A percentile compares a stretch with the other conserved stretches of the same genome.
These are phyloP conservation scores for Trachops cirrhosus DNA, from an alignment of 2,797 vertebrate genomes.

Conservation along the genomic window DNA sequence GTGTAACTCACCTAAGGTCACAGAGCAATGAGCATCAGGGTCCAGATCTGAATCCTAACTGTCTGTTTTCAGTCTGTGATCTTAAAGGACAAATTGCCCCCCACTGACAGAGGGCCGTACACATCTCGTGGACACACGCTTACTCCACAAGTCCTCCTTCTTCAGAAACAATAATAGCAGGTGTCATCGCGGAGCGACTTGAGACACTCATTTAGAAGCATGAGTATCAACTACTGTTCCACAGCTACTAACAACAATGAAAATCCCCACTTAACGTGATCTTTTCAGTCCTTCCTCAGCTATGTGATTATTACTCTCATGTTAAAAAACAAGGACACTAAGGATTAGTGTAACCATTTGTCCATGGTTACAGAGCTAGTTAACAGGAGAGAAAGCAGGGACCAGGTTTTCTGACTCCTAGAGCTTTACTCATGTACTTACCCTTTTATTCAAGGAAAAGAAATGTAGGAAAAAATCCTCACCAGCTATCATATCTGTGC, in stretches of 20 bases:
- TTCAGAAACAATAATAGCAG: background rate
- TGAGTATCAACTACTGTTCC: background rate
- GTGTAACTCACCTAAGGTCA: background rate
- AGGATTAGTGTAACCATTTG: background rate
- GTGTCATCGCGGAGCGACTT: background rate
- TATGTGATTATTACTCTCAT: too few species aligned
- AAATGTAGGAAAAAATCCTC: background rate
- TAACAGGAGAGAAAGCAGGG: background rate
- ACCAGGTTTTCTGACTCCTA: background rate
- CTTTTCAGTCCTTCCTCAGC: background rate
- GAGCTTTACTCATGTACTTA: background rate
- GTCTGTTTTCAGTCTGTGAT: background rate
- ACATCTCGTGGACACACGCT: background rate
- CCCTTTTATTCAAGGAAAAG: background rate
- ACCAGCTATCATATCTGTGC: background rate
- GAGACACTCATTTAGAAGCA: background rate
- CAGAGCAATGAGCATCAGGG: background rate
- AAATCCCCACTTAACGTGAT: background rate
- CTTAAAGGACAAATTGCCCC: background rate
- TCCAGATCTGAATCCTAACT: background rate
- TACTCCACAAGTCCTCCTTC: background rate
- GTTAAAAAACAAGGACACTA: background rate
- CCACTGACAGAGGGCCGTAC: background rate
- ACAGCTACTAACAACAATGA: background rate
- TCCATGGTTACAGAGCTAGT: background rate